These are phyloP conservation scores for Leptinotarsa defecta DNA, from an alignment of 1,140 invertebrate species.

Conservation along the genomic window DNA sequence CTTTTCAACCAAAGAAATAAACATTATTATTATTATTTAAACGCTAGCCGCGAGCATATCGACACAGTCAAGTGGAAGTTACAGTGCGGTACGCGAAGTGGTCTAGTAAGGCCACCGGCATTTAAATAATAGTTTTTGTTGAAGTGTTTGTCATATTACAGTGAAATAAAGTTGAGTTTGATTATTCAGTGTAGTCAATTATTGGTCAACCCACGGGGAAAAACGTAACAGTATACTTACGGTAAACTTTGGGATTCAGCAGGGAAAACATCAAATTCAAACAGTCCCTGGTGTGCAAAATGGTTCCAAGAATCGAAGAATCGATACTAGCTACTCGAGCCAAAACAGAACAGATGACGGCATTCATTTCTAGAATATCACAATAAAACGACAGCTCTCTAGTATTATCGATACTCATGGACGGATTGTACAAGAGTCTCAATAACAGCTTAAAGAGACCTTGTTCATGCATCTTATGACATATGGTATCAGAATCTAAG, in stretches of 20 bases:
- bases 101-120: no score
- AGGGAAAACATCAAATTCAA: conserved; percentile 56
- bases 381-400: conserved; percentile 55
- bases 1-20: no score
- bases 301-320: conserved; percentile 53
- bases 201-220: no score
- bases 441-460: conserved; percentile 44
- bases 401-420: conserved; percentile 47
- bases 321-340: conserved; percentile 55
- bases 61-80: no score
- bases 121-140: no score
- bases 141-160: no score
- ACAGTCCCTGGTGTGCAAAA: conserved; percentile 58
- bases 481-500: conserved; percentile 49
- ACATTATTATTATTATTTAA: no score
- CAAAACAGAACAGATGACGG: conserved; percentile 57
- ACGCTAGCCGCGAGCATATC: no score
- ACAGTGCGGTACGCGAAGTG: no score
- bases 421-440: conserved; percentile 53
- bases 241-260: conserved; percentile 57
- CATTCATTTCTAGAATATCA: conserved; percentile 61
- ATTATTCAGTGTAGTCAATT: no score
- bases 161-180: no score
- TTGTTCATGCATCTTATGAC: conserved; percentile 35
- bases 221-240: conserved; percentile 52